phyloP scores from a whole-genome alignment of 2,888 invertebrate species.

The Griposia aprilina region DNA sequence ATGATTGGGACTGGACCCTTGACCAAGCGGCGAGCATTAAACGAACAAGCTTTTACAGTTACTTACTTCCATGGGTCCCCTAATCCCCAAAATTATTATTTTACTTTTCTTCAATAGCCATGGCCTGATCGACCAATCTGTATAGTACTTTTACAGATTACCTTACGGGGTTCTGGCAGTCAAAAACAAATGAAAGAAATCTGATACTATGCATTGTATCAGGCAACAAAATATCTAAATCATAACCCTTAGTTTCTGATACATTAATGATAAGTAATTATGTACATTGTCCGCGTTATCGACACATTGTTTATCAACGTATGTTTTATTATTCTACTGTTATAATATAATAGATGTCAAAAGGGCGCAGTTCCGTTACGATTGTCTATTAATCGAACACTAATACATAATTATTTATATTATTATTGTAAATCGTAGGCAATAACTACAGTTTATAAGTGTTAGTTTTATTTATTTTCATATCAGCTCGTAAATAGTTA shows the following conservation, averaged over 20 bases:
- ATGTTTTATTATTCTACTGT: slow-evolving; percentile 9
- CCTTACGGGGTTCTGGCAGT: not conserved
- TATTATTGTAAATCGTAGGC: not conserved
- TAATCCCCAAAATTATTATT: too few species aligned
- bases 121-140: not conserved
- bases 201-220: not conserved
- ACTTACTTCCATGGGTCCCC: not conserved
- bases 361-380: slow-evolving; percentile 52
- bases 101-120: not conserved
- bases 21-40: not conserved
- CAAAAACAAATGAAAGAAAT: not conserved
- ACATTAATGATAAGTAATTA: not conserved
- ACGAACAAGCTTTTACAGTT: not conserved
- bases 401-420: not conserved
- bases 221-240: not conserved
- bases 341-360: slow-evolving; percentile 20
- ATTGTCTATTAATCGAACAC: slow-evolving; percentile 37
- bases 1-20: not conserved
- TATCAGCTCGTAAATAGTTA: slow-evolving; percentile 16
- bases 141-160: not conserved
- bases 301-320: slow-evolving; percentile 27
- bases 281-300: slow-evolving; percentile 13
- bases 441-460: not conserved
- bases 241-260: not conserved
- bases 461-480: slow-evolving; percentile 10